phyloP scores from a whole-genome alignment of 2,113 vertebrate genomes.

The Heloderma charlesbogerti region DNA sequence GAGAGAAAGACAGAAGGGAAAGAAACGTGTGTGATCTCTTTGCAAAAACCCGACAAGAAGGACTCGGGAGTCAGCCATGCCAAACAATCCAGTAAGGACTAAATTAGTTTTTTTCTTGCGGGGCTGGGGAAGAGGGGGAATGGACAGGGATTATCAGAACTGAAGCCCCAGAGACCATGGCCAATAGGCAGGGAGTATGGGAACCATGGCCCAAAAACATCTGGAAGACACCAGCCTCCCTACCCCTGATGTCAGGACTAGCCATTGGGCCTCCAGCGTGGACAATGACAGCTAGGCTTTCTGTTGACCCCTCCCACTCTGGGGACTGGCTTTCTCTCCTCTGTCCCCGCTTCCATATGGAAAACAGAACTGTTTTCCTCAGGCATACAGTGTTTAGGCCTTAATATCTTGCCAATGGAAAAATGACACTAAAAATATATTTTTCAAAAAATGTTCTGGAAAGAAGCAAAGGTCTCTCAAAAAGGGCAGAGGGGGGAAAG shows the following conservation, averaged over 20 bases:
- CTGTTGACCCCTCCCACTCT: neutral
- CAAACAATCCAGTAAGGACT: no score
- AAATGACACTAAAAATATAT: conserved; percentile 70
- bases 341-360: neutral
- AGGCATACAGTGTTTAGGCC: conserved; percentile 38
- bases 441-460: conserved; percentile 38
- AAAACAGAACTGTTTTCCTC: conserved; percentile 42
- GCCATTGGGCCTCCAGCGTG: neutral
- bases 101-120: no score
- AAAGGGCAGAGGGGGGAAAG: neutral
- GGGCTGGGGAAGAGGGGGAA: no score
- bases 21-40: no score
- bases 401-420: conserved; percentile 70
- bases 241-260: accelerated
- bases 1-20: no score
- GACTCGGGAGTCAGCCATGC: no score
- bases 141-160: no score
- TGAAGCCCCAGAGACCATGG: no score
- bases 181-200: no score
- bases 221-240: no score
- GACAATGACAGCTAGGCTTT: neutral
- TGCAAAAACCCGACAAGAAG: no score
- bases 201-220: no score
- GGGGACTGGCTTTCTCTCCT: neutral
- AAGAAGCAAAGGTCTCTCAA: conserved; percentile 61